phyloP scores from a whole-genome alignment of 2,888 invertebrate species.

The Drosophila greeni region DNA sequence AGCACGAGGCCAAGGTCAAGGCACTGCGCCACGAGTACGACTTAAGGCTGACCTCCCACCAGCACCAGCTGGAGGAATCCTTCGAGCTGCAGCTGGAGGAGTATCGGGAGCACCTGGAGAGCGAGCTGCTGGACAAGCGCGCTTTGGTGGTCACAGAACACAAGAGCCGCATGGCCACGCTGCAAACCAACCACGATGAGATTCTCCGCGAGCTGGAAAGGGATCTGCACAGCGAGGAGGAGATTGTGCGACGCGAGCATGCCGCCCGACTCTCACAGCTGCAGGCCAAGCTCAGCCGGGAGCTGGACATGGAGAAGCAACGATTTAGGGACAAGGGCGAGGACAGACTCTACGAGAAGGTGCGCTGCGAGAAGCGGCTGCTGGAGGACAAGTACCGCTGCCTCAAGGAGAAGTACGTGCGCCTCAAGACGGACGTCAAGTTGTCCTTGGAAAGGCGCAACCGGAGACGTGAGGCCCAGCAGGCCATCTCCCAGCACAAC shows the following conservation, averaged over 20 bases:
- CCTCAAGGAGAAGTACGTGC: conserved; percentile 89
- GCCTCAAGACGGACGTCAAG: conserved; percentile 89
- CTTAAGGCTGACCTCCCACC: conserved; percentile 78
- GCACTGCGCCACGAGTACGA: conserved; percentile 78
- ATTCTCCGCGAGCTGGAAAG: conserved; percentile 77
- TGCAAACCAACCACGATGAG: conserved; percentile 77
- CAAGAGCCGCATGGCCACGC: conserved; percentile 76
- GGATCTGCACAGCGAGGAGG: conserved; percentile 81
- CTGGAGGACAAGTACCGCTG: conserved; percentile 88
- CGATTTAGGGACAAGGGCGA: conserved; percentile 78
- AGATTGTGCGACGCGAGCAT: conserved; percentile 84
- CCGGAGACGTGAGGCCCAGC: conserved; percentile 82
- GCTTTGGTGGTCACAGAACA: conserved; percentile 81
- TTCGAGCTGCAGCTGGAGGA: conserved; percentile 79
- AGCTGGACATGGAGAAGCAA: conserved; percentile 80
- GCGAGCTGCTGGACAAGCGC: conserved; percentile 80
- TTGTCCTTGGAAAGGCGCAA: conserved; percentile 87
- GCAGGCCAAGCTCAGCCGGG: conserved; percentile 81
- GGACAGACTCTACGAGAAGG: conserved; percentile 82
- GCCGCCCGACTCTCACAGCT: conserved; percentile 83
- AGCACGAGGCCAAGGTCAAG: conserved; percentile 78
- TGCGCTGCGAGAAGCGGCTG: conserved; percentile 85
- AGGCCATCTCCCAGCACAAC: conserved; percentile 70
- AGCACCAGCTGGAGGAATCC: conserved; percentile 80
- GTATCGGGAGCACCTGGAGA: conserved; percentile 72